Percentiles rank a stretch among this genome's conserved stretches.
These are phyloP conservation scores for Sphecodes monilicornis DNA, from an alignment of 2,888 invertebrate genomes.

Conservation along the genomic window DNA sequence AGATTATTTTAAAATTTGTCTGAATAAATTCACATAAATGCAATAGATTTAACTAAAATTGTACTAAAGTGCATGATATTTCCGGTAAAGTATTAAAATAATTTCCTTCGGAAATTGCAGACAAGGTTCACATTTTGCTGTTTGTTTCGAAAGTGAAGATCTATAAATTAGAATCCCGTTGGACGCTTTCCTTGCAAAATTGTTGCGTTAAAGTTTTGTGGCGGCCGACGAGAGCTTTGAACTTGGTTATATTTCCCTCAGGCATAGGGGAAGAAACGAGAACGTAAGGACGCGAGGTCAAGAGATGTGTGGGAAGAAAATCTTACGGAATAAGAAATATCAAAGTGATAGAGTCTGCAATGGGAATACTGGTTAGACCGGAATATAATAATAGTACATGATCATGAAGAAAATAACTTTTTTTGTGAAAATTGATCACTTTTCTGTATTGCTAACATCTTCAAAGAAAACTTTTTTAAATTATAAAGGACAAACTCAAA, in stretches of 20 bases:
- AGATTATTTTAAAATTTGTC: neutral
- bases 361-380: constrained; percentile 46
- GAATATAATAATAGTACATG: neutral
- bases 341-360: constrained; percentile 35
- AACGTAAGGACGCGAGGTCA: constrained; percentile 71
- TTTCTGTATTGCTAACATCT: neutral
- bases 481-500: too few species aligned
- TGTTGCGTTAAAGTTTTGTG: constrained; percentile 79
- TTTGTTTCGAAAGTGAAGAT: constrained; percentile 9
- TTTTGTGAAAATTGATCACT: neutral
- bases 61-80: neutral
- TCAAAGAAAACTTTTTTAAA: too few species aligned
- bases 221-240: constrained; percentile 73
- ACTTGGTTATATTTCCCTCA: constrained; percentile 82
- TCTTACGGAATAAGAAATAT: constrained; percentile 64
- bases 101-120: neutral
- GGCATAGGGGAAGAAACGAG: constrained; percentile 70
- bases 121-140: constrained; percentile 8
- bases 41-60: neutral
- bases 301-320: constrained; percentile 53
- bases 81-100: neutral
- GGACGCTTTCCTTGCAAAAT: constrained; percentile 77
- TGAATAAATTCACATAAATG: neutral
- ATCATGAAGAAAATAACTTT: neutral
- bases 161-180: constrained; percentile 69